Evolutionary conservation across 1,140 invertebrate genomes (phyloP), one percentile per base, ranked within the genome.

Genomic region (Drosophila trapezifrons): DNA sequence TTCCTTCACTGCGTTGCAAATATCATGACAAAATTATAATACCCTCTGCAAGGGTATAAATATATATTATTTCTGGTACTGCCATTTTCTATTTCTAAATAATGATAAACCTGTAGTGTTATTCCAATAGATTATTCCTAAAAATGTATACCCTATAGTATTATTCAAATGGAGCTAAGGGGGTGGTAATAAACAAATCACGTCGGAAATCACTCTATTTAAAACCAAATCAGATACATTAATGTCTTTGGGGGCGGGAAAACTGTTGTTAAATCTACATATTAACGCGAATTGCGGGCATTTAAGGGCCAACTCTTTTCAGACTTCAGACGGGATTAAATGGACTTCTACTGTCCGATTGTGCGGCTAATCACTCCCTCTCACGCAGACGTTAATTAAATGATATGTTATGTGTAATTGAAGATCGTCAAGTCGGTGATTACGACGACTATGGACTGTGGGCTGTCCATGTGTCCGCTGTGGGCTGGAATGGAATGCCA

Each of bases 321-420:
- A 25, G 55, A n/a, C 25, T 25, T 35, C 13, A n/a, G n/a, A 17
- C 18, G 6, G 29, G 29, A 27, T 69, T 58, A 37, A 67, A 32
- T 71, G 43, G 15, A 27, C 27, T 27, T 38, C 10, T 32, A 13
- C 3, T 15, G 17, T 9, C 27, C 37, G 27, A 59, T 22, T 32
- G 18, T 18, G 13, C 13, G 25, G 25, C 58, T 71, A 59, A 67
- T 56, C 66, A 49, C 32, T 45, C 18, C 42, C 46, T 52, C 35
- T 17, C 66, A 69, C 62, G 20, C 22, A 70, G 51, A 25, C 32
- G 47, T 29, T 76, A 76, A 76, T 76, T 76, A 76, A 76, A 46
- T 66, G 52, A 76, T 75, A 51, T 64, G 40, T 70, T 20, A 29
- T 56, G 63, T 52, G 35, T 55, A 75, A 52, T 63, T 72, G 69